Conservation (phyloP, 2,888 invertebrate genomes). For the Drosophila bunnanda region DNA sequence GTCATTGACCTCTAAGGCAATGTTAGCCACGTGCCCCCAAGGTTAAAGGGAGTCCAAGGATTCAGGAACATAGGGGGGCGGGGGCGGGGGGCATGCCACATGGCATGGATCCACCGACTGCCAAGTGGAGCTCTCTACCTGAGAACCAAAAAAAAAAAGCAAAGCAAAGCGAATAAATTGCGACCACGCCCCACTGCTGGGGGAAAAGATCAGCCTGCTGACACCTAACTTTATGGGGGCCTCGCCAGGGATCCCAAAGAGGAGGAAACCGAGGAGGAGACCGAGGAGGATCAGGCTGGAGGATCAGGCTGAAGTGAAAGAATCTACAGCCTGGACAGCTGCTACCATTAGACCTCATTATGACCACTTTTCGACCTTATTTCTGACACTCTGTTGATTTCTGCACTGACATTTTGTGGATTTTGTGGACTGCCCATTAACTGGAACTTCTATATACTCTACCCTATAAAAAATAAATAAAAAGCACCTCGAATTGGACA, state of each 20-base stretch:
- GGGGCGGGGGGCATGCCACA: conserved; percentile 3
- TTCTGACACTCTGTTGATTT: conserved; percentile 73
- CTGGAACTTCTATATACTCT: neutral
- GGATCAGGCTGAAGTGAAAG: neutral
- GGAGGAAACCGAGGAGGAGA: no score
- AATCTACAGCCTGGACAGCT: conserved; percentile 27
- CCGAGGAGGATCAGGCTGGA: no score
- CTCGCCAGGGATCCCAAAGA: neutral
- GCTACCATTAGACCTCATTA: conserved; percentile 71
- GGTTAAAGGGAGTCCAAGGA: conserved; percentile 39
- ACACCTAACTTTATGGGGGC: conserved; percentile 60
- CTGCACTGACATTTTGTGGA: conserved; percentile 67
- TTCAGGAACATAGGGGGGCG: no score
- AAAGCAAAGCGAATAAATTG: conserved; percentile 55
- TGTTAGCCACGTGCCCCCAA: conserved; percentile 68
- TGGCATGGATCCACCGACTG: conserved; percentile 20
- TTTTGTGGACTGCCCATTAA: conserved; percentile 34
- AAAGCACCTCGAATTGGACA: conserved; percentile 37
- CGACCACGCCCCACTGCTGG: conserved; percentile 60
- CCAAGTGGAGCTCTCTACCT: conserved; percentile 22
- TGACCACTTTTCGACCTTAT: conserved; percentile 28
- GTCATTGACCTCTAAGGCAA: conserved; percentile 56
- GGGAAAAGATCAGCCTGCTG: conserved; percentile 67
- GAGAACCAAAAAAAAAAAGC: neutral
- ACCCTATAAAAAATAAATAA: conserved; percentile 14